phyloP scores from a whole-genome alignment of 2,888 invertebrate genomes.

The Ceramica pisi region DNA sequence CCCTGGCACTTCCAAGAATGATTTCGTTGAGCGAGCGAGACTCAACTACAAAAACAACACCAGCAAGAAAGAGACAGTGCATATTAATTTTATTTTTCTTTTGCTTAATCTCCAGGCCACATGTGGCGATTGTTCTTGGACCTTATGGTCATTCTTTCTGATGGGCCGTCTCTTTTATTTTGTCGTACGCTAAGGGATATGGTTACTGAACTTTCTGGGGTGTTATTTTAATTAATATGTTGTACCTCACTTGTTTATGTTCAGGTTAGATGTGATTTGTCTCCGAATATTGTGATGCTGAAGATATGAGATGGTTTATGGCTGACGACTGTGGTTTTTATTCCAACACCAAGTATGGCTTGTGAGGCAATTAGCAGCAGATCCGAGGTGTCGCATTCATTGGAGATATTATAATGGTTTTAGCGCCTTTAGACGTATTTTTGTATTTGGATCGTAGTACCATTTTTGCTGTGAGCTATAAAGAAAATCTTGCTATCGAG shows the following conservation, averaged over 20 bases:
- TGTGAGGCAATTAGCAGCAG: slow-evolving; percentile 47
- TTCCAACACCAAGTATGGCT: slow-evolving; percentile 46
- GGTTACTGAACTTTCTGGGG: slow-evolving; percentile 84
- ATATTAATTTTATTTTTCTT: slow-evolving; percentile 88
- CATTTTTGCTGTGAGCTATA: neutral
- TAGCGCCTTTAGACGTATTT: slow-evolving; percentile 14
- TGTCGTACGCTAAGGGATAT: slow-evolving; percentile 68
- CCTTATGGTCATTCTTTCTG: slow-evolving; percentile 88
- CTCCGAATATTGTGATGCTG: slow-evolving; percentile 60
- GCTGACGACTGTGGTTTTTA: slow-evolving; percentile 48
- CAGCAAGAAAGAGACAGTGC: slow-evolving; percentile 71
- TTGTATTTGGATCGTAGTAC: neutral
- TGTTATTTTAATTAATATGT: slow-evolving; percentile 88
- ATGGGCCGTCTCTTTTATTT: slow-evolving; percentile 74
- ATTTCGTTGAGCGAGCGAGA: slow-evolving; percentile 83
- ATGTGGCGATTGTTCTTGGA: slow-evolving; percentile 90
- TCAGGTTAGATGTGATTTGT: slow-evolving; percentile 63
- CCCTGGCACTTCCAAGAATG: slow-evolving; percentile 88
- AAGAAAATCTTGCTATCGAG: neutral
- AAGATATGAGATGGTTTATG: slow-evolving; percentile 64
- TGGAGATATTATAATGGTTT: slow-evolving; percentile 40
- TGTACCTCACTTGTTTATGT: slow-evolving; percentile 74
- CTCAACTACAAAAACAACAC: slow-evolving; percentile 64
- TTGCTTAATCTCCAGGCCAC: slow-evolving; percentile 89
- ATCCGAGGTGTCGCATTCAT: slow-evolving; percentile 31